A percentile compares a stretch with the other conserved stretches of the same genome.
These are phyloP conservation scores for Aeoliscus strigatus DNA, from an alignment of 2,797 vertebrate species.

Conservation along the genomic window DNA sequence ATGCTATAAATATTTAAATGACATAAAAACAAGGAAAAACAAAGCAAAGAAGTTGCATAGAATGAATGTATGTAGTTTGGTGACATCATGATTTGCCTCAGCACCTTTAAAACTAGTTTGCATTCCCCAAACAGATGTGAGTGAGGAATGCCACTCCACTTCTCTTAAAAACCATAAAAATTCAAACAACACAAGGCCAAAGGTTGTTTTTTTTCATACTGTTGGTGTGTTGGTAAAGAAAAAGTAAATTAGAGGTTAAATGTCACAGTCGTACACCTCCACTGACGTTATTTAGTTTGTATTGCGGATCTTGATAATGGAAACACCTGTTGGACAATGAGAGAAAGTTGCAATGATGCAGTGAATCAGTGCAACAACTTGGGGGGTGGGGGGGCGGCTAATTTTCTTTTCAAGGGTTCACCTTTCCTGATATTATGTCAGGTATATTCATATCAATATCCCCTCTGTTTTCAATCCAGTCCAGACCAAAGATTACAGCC, in stretches of 20 bases:
- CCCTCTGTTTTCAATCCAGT: too few species aligned
- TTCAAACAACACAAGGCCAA: slow-evolving; percentile 46
- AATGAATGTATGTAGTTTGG: slow-evolving; percentile 72
- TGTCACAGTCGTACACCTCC: slow-evolving; percentile 68
- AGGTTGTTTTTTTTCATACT: too few species aligned
- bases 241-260: slow-evolving; percentile 51
- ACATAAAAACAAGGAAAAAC: slow-evolving; percentile 35
- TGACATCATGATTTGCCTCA: slow-evolving; percentile 70
- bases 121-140: slow-evolving; percentile 50
- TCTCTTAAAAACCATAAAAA: slow-evolving; percentile 39
- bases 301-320: slow-evolving; percentile 53
- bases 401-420: too few species aligned
- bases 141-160: slow-evolving; percentile 49
- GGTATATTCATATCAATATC: too few species aligned
- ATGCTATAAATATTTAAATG: slow-evolving; percentile 38
- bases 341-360: too few species aligned
- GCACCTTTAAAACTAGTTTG: slow-evolving; percentile 71
- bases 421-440: too few species aligned
- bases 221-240: slow-evolving; percentile 25
- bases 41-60: slow-evolving; percentile 75
- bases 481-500: too few species aligned
- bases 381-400: too few species aligned
- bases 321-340: too few species aligned
- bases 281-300: slow-evolving; percentile 44
- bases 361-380: too few species aligned